Evolutionary conservation across 2,888 invertebrate genomes (phyloP).

Genomic region (Cylloceria caligata): DNA sequence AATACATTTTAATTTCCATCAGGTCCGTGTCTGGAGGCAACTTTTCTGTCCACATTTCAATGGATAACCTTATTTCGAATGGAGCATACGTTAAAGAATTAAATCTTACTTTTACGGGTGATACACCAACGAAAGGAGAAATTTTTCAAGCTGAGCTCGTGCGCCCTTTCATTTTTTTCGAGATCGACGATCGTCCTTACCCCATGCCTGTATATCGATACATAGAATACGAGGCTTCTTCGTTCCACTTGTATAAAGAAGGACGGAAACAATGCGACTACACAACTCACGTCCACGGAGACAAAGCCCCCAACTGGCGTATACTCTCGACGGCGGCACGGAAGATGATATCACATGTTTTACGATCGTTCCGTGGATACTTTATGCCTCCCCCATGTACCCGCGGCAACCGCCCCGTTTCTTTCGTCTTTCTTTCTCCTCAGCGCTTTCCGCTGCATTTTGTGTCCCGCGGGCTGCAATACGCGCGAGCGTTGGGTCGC

Average conservation of each 20-base stretch:
- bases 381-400: slow-evolving; percentile 77
- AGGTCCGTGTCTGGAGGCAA: too few species aligned
- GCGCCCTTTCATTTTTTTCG: slow-evolving; percentile 24
- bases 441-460: slow-evolving; percentile 62
- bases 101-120: too few species aligned
- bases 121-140: background rate
- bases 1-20: too few species aligned
- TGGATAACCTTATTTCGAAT: too few species aligned
- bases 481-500: slow-evolving; percentile 67
- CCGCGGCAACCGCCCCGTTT: slow-evolving; percentile 67
- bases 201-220: slow-evolving; percentile 40
- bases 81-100: too few species aligned
- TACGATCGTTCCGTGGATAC: slow-evolving; percentile 79
- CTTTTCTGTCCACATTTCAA: too few species aligned
- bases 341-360: slow-evolving; percentile 82
- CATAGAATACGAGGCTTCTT: slow-evolving; percentile 22
- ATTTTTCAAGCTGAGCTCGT: background rate
- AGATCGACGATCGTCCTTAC: slow-evolving; percentile 27
- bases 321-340: slow-evolving; percentile 65
- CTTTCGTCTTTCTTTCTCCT: slow-evolving; percentile 55
- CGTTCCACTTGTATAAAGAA: slow-evolving; percentile 70
- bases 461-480: slow-evolving; percentile 31
- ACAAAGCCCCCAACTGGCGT: slow-evolving; percentile 76
- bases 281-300: slow-evolving; percentile 74
- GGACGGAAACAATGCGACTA: slow-evolving; percentile 78